A percentile compares a stretch with the other conserved stretches of the same genome.
These are phyloP conservation scores for Acridotheres tristis DNA, from an alignment of 2,797 vertebrate species.

Conservation along the genomic window DNA sequence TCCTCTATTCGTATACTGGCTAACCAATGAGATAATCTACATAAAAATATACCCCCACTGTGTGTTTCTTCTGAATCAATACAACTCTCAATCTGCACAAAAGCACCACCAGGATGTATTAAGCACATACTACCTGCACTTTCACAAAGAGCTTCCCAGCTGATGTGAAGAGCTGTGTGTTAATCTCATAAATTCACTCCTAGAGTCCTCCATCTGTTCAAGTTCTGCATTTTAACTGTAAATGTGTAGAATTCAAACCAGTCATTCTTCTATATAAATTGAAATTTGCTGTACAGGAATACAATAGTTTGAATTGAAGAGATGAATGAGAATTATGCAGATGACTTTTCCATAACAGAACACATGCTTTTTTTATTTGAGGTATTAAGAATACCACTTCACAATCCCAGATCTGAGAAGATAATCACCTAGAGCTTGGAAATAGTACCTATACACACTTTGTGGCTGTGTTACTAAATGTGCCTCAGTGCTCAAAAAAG, in stretches of 20 bases:
- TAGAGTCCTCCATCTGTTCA: background rate
- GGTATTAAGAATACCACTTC: background rate
- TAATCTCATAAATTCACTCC: slow-evolving; percentile 55
- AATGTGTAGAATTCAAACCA: slow-evolving; percentile 16
- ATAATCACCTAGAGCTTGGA: background rate
- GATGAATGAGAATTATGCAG: background rate
- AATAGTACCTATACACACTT: background rate
- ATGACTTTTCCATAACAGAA: slow-evolving; percentile 21
- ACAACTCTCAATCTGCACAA: slow-evolving; percentile 35
- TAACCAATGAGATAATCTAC: slow-evolving; percentile 65
- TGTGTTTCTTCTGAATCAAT: slow-evolving; percentile 64
- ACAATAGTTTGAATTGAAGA: slow-evolving; percentile 15
- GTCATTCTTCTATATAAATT: slow-evolving; percentile 13
- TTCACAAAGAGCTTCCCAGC: slow-evolving; percentile 9
- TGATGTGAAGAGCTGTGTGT: background rate
- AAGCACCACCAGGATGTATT: slow-evolving; percentile 29
- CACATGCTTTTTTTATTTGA: background rate
- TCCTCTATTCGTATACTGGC: slow-evolving; percentile 18
- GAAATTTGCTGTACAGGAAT: background rate
- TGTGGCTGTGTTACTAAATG: background rate
- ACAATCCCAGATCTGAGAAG: background rate
- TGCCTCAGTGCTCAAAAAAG: background rate
- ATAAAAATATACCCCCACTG: slow-evolving; percentile 55
- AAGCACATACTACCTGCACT: background rate
- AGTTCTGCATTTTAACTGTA: slow-evolving; percentile 36